A percentile compares a stretch with the other conserved stretches of the same genome.
Conservation (phyloP, 1,140 invertebrate genomes). For the Saxidomus purpurata region DNA sequence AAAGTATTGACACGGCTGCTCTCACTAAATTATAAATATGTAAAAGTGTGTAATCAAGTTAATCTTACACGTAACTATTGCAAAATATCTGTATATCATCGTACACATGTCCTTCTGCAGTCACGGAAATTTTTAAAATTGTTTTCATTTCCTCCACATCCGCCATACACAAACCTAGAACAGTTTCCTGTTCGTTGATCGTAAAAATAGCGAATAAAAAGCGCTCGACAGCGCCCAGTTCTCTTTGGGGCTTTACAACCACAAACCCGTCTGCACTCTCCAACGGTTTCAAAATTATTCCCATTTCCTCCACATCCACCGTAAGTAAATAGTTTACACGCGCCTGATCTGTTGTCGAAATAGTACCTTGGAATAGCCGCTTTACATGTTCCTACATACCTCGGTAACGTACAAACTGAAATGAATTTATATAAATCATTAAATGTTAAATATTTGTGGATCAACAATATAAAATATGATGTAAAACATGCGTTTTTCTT, state of each 20-base stretch:
- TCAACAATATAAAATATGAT: neutral
- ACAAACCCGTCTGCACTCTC: no score
- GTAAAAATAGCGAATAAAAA: neutral
- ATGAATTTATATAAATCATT: neutral
- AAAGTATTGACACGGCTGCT: no score
- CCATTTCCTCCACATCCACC: no score
- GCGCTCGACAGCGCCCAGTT: neutral
- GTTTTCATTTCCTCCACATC: neutral
- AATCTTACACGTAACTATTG: no score
- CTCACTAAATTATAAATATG: no score
- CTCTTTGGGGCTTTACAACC: neutral
- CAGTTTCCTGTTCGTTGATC: neutral
- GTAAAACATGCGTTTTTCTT: neutral
- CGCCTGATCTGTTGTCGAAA: no score
- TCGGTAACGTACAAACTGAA: constrained; percentile 25
- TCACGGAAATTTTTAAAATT: neutral
- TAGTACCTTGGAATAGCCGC: no score
- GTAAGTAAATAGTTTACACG: no score
- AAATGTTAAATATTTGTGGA: neutral
- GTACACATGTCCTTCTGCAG: neutral
- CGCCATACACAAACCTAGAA: neutral
- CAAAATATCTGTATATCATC: no score
- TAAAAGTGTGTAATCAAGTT: no score
- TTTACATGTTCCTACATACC: no score
- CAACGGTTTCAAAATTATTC: no score